phyloP scores from a whole-genome alignment of 2,888 invertebrate genomes.

The Drosophila hamatofila region DNA sequence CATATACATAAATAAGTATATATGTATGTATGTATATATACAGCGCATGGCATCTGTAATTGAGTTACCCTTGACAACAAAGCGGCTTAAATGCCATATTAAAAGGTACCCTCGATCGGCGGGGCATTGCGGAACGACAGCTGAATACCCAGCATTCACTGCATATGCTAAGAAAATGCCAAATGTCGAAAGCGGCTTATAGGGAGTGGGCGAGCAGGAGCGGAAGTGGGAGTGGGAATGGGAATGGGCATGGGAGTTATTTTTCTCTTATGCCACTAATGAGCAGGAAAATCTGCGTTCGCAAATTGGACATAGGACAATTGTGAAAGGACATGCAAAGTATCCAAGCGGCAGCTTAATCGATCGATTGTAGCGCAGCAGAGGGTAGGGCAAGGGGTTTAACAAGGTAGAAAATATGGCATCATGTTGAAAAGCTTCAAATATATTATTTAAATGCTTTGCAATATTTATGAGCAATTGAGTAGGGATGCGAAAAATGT shows the following conservation, averaged over 20 bases:
- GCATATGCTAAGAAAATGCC: slow-evolving; percentile 57
- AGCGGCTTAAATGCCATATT: slow-evolving; percentile 70
- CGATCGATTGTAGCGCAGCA: too few species aligned
- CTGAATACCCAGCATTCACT: slow-evolving; percentile 9
- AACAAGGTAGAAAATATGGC: neutral
- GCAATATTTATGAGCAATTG: slow-evolving; percentile 3
- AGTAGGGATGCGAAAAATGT: neutral
- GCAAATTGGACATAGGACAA: slow-evolving; percentile 33
- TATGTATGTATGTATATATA: neutral
- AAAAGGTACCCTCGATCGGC: slow-evolving; percentile 57
- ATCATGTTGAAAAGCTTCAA: neutral
- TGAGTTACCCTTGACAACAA: slow-evolving; percentile 69
- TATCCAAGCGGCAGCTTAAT: slow-evolving; percentile 31
- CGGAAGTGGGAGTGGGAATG: neutral
- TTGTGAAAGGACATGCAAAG: slow-evolving; percentile 22
- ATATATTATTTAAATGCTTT: neutral
- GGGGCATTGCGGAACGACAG: neutral
- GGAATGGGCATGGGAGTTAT: neutral
- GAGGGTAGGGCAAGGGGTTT: neutral
- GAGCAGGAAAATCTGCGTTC: slow-evolving; percentile 36
- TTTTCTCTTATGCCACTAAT: slow-evolving; percentile 36
- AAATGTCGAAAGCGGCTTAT: slow-evolving; percentile 64
- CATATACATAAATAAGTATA: neutral
- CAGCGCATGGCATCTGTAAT: slow-evolving; percentile 41
- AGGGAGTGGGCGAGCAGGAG: slow-evolving; percentile 6